Conservation (phyloP, 2,113 vertebrate species). For the Epinephelus fuscoguttatus region DNA sequence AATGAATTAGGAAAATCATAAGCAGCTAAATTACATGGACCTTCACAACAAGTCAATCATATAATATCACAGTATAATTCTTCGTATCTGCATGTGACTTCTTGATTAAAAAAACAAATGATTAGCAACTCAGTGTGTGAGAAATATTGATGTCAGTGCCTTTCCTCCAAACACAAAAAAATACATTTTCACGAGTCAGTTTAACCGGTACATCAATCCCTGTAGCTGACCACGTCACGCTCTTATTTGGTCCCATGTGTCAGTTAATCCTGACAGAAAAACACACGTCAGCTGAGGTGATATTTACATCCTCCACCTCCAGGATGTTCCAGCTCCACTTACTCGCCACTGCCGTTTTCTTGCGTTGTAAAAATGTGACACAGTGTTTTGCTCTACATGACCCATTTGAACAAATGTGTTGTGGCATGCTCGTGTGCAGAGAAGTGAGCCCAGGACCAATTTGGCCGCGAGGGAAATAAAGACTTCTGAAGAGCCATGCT, state of each 20-base stretch:
- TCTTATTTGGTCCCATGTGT: slow-evolving; percentile 65
- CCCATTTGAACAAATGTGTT: slow-evolving; percentile 45
- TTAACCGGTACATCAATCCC: slow-evolving; percentile 30
- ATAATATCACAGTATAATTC: slow-evolving; percentile 71
- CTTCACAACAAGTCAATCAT: slow-evolving; percentile 43
- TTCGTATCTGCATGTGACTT: slow-evolving; percentile 30
- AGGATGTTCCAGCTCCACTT: slow-evolving; percentile 48
- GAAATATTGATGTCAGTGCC: slow-evolving; percentile 1
- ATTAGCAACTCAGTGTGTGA: slow-evolving; percentile 12
- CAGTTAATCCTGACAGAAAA: slow-evolving; percentile 49
- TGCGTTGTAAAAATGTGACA: slow-evolving; percentile 56
- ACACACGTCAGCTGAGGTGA: slow-evolving; percentile 57
- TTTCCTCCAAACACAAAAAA: slow-evolving; percentile 12
- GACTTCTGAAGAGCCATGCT: slow-evolving; percentile 44
- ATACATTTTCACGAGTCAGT: slow-evolving; percentile 26
- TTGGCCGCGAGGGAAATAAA: slow-evolving; percentile 59
- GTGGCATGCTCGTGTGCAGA: slow-evolving; percentile 55
- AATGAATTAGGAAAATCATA: slow-evolving; percentile 29
- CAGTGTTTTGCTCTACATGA: slow-evolving; percentile 62
- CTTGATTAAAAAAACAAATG: slow-evolving; percentile 8
- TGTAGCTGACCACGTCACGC: slow-evolving; percentile 39
- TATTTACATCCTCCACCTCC: slow-evolving; percentile 56
- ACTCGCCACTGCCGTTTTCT: slow-evolving; percentile 29
- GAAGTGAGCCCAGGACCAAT: slow-evolving; percentile 39
- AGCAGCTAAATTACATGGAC: slow-evolving; percentile 42